These are phyloP conservation scores for Sclerurus mexicanus DNA, from an alignment of 2,113 vertebrate species.

Conservation along the genomic window DNA sequence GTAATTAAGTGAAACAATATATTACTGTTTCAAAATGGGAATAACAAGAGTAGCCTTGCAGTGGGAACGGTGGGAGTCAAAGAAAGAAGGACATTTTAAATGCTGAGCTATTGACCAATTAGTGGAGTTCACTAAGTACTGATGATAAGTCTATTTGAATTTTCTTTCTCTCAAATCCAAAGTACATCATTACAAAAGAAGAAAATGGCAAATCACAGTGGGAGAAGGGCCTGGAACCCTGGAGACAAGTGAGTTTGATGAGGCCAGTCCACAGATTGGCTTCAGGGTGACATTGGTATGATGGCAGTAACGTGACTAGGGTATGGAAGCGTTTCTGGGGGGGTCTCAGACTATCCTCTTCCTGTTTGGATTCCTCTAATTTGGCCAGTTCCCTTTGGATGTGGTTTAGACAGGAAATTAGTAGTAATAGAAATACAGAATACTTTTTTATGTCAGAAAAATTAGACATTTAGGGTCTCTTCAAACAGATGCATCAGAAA, in stretches of 20 bases:
- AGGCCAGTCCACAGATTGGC: fast-evolving
- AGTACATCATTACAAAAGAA: neutral
- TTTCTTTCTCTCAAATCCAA: neutral
- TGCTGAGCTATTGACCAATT: neutral
- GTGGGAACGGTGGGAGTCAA: neutral
- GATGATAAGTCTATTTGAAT: neutral
- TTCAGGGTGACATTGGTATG: fast-evolving
- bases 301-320: neutral
- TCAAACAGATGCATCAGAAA: neutral
- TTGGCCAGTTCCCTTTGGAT: neutral
- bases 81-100: neutral
- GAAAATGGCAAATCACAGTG: neutral
- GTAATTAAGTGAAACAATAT: neutral
- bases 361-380: neutral
- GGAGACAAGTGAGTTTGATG: neutral
- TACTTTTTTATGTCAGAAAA: neutral
- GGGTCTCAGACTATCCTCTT: neutral
- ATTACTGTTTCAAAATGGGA: neutral
- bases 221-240: neutral
- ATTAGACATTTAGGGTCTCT: neutral
- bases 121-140: neutral
- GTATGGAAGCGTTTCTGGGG: neutral
- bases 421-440: neutral
- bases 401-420: neutral
- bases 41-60: neutral